These are phyloP conservation scores for Trachelus iudaicus DNA, from an alignment of 2,888 invertebrate species.

Conservation along the genomic window DNA sequence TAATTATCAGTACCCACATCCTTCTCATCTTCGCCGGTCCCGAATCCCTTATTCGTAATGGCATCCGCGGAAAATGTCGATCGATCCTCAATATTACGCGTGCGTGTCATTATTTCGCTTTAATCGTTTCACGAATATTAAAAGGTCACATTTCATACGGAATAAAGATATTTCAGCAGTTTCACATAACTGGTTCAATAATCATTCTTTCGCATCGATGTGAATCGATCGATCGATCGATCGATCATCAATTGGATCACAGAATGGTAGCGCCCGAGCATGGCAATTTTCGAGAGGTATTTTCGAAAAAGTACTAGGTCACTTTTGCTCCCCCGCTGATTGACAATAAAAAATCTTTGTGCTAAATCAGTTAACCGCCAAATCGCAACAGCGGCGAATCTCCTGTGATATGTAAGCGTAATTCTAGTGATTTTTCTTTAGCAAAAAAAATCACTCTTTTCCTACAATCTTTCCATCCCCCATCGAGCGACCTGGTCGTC, in stretches of 20 bases:
- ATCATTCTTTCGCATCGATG: not conserved
- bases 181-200: not conserved
- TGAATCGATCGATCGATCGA: not conserved
- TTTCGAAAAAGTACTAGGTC: conserved; percentile 41
- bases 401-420: conserved; percentile 1
- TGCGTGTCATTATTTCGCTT: not conserved
- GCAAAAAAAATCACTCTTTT: not conserved
- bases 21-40: not conserved
- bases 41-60: not conserved
- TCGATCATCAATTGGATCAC: conserved; percentile 46
- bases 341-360: not conserved
- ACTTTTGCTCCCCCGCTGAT: not conserved
- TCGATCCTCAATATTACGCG: not conserved
- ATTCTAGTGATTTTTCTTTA: not conserved
- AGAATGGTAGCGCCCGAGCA: conserved; percentile 60
- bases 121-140: not conserved
- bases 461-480: not conserved
- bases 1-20: not conserved
- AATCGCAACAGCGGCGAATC: not conserved
- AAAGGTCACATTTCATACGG: not conserved
- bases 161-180: not conserved
- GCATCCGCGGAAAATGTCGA: not conserved
- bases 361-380: not conserved
- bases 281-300: conserved; percentile 45
- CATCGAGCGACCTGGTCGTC: conserved; percentile 23